These are phyloP conservation scores for Meda fulgida DNA, from an alignment of 2,797 vertebrate genomes.

Conservation along the genomic window DNA sequence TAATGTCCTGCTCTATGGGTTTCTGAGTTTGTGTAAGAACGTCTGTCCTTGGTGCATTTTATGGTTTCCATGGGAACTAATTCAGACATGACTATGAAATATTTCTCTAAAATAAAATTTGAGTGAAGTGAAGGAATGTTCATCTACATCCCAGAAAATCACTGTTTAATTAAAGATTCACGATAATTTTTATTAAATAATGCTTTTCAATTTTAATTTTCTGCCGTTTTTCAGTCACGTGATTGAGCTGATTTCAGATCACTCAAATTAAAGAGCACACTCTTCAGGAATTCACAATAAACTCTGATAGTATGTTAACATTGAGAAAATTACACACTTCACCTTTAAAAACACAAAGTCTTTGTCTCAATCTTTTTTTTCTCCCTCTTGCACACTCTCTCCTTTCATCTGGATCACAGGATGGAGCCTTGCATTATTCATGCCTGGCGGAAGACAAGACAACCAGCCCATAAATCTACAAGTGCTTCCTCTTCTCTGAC, in stretches of 20 bases:
- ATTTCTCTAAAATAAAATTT: slow-evolving; percentile 11
- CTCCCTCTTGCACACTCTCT: slow-evolving; percentile 24
- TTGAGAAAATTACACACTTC: neutral
- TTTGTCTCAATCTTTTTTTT: slow-evolving; percentile 14
- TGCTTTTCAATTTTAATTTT: neutral
- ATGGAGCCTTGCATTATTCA: slow-evolving; percentile 53
- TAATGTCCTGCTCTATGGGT: slow-evolving; percentile 8
- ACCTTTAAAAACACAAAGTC: neutral
- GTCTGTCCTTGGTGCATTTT: slow-evolving; percentile 36
- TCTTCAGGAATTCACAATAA: neutral
- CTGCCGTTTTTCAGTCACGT: neutral
- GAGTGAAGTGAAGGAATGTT: slow-evolving; percentile 10
- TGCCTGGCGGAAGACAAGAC: slow-evolving; percentile 48
- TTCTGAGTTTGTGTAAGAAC: slow-evolving; percentile 28
- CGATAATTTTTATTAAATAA: neutral
- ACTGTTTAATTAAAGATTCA: neutral
- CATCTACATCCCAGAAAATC: neutral
- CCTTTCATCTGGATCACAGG: slow-evolving; percentile 39
- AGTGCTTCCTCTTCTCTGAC: slow-evolving; percentile 16
- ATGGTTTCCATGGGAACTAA: slow-evolving; percentile 55
- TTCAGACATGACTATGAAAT: slow-evolving; percentile 21
- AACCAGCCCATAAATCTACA: slow-evolving; percentile 44
- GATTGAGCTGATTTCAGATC: neutral
- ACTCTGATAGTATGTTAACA: neutral
- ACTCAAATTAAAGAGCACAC: neutral